Evolutionary conservation across 2,113 vertebrate genomes (phyloP), one percentile per base, ranked within the genome.

Genomic region (Oryzias curvinotus): DNA sequence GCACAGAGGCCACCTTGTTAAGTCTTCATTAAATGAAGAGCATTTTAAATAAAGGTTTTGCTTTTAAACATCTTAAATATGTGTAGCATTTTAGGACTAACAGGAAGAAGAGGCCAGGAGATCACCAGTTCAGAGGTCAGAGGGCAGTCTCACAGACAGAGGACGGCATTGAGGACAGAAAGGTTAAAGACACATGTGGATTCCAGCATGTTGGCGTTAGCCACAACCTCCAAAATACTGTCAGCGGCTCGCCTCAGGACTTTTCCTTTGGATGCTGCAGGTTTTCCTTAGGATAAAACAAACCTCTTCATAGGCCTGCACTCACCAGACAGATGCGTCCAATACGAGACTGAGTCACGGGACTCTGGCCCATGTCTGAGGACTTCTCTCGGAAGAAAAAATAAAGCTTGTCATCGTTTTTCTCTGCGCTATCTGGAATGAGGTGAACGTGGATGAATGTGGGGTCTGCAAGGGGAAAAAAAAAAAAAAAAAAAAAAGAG

Each of bases 381-480:
- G 96, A 97, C 84, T 96, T 97, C 89, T 98, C 97, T 0, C 97
- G 95, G 83, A 99, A 99, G 92, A 98, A 99, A 85, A 99, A 99
- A 84, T 99, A 99, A 25, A 99, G 94, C 71, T 99, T 99, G 92
- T 99, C 95, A 0, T 98, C 97, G 0, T 98, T 99, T 73, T 92
- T 94, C 86, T 99, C 97, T 0, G 94, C 94, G 3, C 96, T 99
- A 91, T 99, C 97, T 0, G 97, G 97, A 77, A 99, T 98, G 71
- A 98, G 95, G 84, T 97, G 94, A 0, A 94, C 93, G 0, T 93
- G 95, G 72, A 99, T 91, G 2, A 99, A 99, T 0, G 94, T 93
- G 2, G 97, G 97, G 59, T 99, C 97, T 99, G 87, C 19, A 87
- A 42, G 53, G 44, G 53, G 47, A 62, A 77, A 52, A 68, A 50